These are phyloP conservation scores for Caracal caracal DNA, from an alignment of 2,113 vertebrate genomes.

Conservation along the genomic window DNA sequence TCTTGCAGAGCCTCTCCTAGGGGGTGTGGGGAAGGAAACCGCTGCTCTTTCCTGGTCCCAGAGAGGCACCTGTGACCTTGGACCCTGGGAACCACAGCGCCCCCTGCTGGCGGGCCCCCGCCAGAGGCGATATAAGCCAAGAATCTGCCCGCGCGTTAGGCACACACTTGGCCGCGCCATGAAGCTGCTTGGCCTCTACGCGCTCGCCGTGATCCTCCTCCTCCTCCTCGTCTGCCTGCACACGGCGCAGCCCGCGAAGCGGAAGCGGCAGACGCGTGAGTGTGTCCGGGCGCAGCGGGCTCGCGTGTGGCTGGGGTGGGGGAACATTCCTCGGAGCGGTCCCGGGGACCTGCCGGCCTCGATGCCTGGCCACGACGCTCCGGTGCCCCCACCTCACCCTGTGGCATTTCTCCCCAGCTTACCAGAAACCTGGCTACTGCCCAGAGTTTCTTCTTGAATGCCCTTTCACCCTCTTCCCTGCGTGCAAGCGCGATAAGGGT, in stretches of 20 bases:
- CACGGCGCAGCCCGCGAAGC: not conserved
- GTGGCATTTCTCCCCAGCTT: not conserved
- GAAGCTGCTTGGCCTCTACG: not conserved
- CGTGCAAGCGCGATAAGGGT: not conserved
- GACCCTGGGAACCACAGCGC: not conserved
- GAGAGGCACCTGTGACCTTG: not conserved
- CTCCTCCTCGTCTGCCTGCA: slow-evolving; percentile 9
- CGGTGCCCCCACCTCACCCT: not conserved
- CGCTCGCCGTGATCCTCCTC: not conserved
- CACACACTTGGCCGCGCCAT: not conserved
- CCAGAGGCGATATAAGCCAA: not conserved
- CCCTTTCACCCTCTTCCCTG: not conserved
- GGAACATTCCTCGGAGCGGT: not conserved
- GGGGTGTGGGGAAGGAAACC: not conserved
- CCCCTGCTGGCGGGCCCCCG: not conserved
- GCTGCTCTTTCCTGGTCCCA: not conserved
- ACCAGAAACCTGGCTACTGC: slow-evolving; percentile 4
- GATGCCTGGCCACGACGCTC: not conserved
- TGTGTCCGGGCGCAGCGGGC: not conserved
- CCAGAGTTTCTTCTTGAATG: not conserved
- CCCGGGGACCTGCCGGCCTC: fast-evolving
- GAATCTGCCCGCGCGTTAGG: fast-evolving
- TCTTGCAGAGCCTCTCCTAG: not conserved
- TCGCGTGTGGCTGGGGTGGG: not conserved
- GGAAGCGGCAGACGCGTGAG: fast-evolving